These are phyloP conservation scores for Actias luna DNA, from an alignment of 2,888 invertebrate genomes.

Conservation along the genomic window DNA sequence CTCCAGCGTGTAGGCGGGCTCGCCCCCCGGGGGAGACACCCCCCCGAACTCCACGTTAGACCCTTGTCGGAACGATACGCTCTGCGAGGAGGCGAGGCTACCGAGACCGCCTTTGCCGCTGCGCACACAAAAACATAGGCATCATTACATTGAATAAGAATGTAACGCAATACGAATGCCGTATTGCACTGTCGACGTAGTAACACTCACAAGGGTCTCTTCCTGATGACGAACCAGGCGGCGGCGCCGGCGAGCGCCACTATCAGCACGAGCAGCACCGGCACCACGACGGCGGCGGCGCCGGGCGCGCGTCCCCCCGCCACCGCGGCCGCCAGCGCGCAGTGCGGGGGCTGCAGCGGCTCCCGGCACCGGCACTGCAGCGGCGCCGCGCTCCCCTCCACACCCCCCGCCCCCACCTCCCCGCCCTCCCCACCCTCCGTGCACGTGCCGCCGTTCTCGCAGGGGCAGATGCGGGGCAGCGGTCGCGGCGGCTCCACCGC, in stretches of 20 bases:
- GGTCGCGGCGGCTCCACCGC: conserved; percentile 89
- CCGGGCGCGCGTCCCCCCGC: conserved; percentile 81
- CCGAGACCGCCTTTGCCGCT: conserved; percentile 92
- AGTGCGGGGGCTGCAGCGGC: conserved; percentile 86
- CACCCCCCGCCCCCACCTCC: conserved; percentile 60
- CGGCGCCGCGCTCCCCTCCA: conserved; percentile 65
- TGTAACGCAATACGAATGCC: not conserved
- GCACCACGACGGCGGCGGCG: conserved; percentile 89
- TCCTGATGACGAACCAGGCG: conserved; percentile 90
- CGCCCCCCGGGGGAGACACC: conserved; percentile 77
- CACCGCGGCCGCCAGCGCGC: conserved; percentile 82
- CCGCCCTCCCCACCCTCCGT: conserved; percentile 59
- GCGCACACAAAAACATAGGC: conserved; percentile 17
- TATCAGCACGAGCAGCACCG: conserved; percentile 89
- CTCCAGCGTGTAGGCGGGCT: conserved; percentile 89
- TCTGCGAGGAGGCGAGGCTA: conserved; percentile 92
- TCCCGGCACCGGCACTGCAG: conserved; percentile 85
- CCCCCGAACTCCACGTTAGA: conserved; percentile 95
- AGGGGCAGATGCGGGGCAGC: conserved; percentile 89
- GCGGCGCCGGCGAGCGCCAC: conserved; percentile 87
- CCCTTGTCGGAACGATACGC: conserved; percentile 95
- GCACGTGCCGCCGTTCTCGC: conserved; percentile 94
- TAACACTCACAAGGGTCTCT: conserved; percentile 90
- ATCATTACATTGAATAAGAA: not conserved
- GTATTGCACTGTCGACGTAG: not conserved